Conservation (phyloP, 2,888 invertebrate genomes). For the Parascotia fuliginaria region DNA sequence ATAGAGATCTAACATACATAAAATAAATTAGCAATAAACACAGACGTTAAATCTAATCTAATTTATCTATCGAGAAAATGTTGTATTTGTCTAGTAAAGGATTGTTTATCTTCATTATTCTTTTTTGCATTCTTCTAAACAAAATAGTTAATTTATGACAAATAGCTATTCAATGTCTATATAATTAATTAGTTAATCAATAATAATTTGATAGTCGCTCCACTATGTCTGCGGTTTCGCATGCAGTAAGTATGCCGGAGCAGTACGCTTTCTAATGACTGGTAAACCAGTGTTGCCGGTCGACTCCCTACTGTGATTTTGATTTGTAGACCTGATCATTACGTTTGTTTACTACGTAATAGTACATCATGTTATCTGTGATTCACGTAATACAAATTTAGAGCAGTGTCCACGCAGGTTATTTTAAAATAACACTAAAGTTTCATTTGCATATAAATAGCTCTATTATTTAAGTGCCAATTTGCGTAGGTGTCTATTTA, state of each 20-base stretch:
- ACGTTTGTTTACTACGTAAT: no score
- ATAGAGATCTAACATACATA: no score
- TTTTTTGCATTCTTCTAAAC: no score
- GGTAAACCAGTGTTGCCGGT: slow-evolving; percentile 36
- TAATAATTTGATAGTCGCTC: slow-evolving; percentile 5
- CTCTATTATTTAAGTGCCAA: slow-evolving; percentile 11
- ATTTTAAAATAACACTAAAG: not conserved
- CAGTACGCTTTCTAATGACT: slow-evolving; percentile 36
- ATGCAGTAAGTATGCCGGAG: slow-evolving; percentile 33
- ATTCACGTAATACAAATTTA: no score
- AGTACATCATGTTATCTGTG: no score
- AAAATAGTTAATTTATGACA: no score
- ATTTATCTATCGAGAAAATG: no score
- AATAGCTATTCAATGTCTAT: no score
- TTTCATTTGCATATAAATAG: not conserved
- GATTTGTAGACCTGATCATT: slow-evolving; percentile 31
- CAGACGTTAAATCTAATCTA: no score
- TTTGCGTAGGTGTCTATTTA: slow-evolving; percentile 6
- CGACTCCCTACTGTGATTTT: slow-evolving; percentile 30
- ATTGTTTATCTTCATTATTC: no score
- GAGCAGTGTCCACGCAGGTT: not conserved
- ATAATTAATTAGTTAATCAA: not conserved
- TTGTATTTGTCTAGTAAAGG: no score
- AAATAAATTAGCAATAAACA: no score
- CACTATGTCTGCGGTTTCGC: slow-evolving; percentile 18